Percentiles rank a stretch among this genome's conserved stretches.
Conservation (phyloP, 2,888 invertebrate genomes). For the Lottia gigantea region DNA sequence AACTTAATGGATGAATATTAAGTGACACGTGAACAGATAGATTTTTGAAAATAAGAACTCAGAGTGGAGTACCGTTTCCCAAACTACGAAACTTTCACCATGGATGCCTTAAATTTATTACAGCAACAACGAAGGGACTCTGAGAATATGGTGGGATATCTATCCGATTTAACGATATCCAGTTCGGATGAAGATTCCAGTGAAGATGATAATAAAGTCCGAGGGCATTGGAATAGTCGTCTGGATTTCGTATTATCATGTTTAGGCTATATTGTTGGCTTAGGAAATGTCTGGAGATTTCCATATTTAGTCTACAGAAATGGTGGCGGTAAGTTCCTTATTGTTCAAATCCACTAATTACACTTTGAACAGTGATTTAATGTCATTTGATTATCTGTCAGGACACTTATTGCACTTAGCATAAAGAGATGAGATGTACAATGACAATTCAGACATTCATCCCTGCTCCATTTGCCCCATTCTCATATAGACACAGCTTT, state of each 20-base stretch:
- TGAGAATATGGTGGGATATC: conserved; percentile 43
- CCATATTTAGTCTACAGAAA: conserved; percentile 39
- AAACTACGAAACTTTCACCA: background rate
- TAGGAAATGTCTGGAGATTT: conserved; percentile 38
- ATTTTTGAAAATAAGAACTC: too few species aligned
- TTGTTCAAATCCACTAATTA: background rate
- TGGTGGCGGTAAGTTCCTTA: conserved; percentile 27
- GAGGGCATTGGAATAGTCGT: conserved; percentile 35
- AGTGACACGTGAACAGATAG: too few species aligned
- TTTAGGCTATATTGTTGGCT: conserved; percentile 36
- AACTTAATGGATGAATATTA: too few species aligned
- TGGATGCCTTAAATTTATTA: conserved; percentile 15
- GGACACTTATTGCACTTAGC: too few species aligned
- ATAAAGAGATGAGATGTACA: too few species aligned
- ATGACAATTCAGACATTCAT: too few species aligned
- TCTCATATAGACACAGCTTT: too few species aligned
- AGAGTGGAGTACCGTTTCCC: too few species aligned
- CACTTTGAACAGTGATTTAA: too few species aligned
- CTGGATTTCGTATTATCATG: conserved; percentile 37
- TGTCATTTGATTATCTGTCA: background rate
- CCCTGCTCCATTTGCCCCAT: too few species aligned
- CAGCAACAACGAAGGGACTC: conserved; percentile 30
- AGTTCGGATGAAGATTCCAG: conserved; percentile 47
- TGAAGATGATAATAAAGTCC: conserved; percentile 35
- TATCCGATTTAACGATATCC: conserved; percentile 53